Evolutionary conservation across 30 jellyfish, hydroid and myxozoan species (phyloP).

Genomic region (Pseudorhiza aurosa): DNA sequence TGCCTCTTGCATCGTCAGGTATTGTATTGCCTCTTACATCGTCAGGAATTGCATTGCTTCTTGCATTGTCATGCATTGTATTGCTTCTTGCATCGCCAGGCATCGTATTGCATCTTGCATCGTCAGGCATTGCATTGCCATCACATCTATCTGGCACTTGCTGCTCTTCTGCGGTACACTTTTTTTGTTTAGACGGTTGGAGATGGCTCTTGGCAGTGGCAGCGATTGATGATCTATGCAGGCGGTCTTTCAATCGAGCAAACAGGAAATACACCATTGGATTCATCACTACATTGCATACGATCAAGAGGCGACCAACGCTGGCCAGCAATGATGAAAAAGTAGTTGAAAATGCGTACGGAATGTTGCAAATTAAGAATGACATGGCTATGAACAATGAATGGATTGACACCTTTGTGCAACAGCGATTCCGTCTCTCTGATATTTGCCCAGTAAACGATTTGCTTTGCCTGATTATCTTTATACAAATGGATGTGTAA

Average conservation of each 20-base stretch:
- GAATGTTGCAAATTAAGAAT: slow-evolving; percentile 6
- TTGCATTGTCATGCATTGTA: too few relatives aligned
- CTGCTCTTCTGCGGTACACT: background rate
- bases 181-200: background rate
- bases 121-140: too few relatives aligned
- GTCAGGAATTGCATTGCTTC: too few relatives aligned
- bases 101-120: too few relatives aligned
- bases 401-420: background rate
- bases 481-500: slow-evolving; percentile 20
- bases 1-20: too few relatives aligned
- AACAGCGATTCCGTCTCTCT: background rate
- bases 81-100: too few relatives aligned
- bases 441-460: background rate
- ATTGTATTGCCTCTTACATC: too few relatives aligned
- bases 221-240: background rate
- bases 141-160: background rate
- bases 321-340: background rate
- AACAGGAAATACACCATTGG: slow-evolving; percentile 1
- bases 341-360: background rate
- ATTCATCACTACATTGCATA: slow-evolving; percentile 7
- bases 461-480: background rate
- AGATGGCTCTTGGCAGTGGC: background rate
- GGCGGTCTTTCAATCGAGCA: background rate
- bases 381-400: background rate
- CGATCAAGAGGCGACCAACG: background rate